Percentiles rank a stretch among this genome's conserved stretches.
Conservation (phyloP, 2,797 vertebrate species). For the Atherinosoma microstoma region DNA sequence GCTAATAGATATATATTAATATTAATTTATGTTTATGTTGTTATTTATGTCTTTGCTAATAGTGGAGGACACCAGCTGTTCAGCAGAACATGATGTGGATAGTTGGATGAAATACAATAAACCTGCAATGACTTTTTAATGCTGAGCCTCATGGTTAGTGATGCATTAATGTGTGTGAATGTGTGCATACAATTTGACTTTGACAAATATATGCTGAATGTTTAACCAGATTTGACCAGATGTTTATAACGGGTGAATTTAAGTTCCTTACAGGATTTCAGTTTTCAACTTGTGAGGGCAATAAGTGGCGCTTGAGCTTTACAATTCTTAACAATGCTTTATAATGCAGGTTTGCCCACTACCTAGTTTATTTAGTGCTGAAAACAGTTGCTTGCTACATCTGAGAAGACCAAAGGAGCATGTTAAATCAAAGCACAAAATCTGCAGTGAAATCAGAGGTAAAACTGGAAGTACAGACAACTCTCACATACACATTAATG, state of each 20-base stretch:
- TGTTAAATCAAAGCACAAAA: neutral
- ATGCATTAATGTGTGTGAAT: neutral
- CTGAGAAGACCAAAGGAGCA: neutral
- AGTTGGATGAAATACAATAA: constrained; percentile 51
- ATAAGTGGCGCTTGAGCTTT: neutral
- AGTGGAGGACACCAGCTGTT: constrained; percentile 54
- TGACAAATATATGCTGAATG: too few species aligned
- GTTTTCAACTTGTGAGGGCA: neutral
- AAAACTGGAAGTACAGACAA: neutral
- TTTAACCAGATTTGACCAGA: neutral
- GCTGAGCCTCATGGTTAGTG: neutral
- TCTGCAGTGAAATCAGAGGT: too few species aligned
- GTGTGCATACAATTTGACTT: neutral
- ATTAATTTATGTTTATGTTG: constrained; percentile 67
- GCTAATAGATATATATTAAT: constrained; percentile 70
- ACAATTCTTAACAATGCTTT: neutral
- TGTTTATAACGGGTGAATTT: neutral
- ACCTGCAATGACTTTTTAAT: constrained; percentile 12
- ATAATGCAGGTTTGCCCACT: neutral
- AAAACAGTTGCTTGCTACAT: neutral
- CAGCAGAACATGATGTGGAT: constrained; percentile 28
- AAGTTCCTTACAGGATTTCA: neutral
- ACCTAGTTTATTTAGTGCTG: neutral
- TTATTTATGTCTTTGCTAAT: constrained; percentile 62
- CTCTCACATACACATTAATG: neutral